Base-by-base conservation (phyloP, 2,888 invertebrate species). In the Tenthredo scrophulariae region DNA sequence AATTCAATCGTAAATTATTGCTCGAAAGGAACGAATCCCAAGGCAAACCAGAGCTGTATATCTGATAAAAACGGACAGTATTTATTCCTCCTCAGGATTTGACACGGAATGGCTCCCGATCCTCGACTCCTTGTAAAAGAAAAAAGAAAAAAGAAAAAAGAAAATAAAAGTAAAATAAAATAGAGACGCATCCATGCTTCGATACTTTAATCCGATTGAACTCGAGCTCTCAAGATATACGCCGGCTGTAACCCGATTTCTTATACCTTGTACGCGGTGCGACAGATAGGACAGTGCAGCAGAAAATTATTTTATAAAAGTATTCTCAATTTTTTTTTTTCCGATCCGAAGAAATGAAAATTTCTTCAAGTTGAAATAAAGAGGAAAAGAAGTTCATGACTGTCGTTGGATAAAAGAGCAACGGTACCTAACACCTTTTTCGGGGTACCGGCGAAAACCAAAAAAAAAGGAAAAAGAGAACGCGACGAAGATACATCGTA, bases 201-300 rank as follows among this genome's bases (percentile, higher is more conserved):
- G 15, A 83, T 83, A 67, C 67, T 67, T 46, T 83, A 83, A 83
- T 83, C 83, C 67, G 83, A 83, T 83, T 83, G 83, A 83, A 40
- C 26, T 70, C 67, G 18, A 43, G 67, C 65, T 83, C 67, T 83
- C 46, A 6, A 50, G 58, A 77, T 74, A 77, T 74, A 22, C 33
- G 77, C 77, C 50, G 29, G 50, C 75, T 75, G 37, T 62, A 80
- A 62, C 15, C 80, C 37, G 58, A 50, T 40, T 80, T 80, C 37
- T 80, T 62, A 4, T 15, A 22, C 33, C 18, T n/a, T n/a, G n/a
- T 40, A 22, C 6, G 37, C 9, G 37, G 9, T 72, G 18, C 72
- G n/a, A 0, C 22, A 15, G 22, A 37, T 37, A 22, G 43, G 43
- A 74, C 22, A 43, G 43, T 33, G 67, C 29, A 15, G 67, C 67